Evolutionary conservation across 2,888 invertebrate species (phyloP).

Genomic region (Nymphalis urticae): DNA sequence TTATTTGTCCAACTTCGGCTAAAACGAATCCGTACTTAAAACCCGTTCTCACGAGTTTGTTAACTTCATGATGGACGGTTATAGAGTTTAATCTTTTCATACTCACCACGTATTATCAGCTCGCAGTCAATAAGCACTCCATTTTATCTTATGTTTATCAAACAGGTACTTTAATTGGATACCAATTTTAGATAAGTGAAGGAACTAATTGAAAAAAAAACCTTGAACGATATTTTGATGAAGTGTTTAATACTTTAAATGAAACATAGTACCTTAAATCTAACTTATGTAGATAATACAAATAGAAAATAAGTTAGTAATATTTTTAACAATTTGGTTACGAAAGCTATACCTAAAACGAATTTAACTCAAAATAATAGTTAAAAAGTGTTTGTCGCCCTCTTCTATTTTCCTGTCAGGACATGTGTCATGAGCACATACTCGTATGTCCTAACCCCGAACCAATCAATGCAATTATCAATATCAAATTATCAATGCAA

Average conservation of each 20-base stretch:
- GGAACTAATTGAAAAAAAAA: slow-evolving; percentile 26
- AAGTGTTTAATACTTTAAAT: neutral
- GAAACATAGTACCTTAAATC: neutral
- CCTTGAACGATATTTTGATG: slow-evolving; percentile 2
- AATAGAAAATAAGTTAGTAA: too few relatives aligned
- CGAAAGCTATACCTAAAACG: too few relatives aligned
- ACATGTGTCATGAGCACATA: too few relatives aligned
- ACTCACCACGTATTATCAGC: slow-evolving; percentile 28
- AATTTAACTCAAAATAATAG: too few relatives aligned
- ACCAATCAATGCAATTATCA: too few relatives aligned
- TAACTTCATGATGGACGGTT: slow-evolving; percentile 11
- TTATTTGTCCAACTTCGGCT: slow-evolving; percentile 13
- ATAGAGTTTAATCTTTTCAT: slow-evolving; percentile 15
- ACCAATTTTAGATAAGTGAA: slow-evolving; percentile 27
- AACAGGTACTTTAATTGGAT: slow-evolving; percentile 32
- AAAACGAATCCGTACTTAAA: slow-evolving; percentile 15
- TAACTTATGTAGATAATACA: too few relatives aligned
- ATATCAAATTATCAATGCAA: too few relatives aligned
- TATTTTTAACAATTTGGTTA: neutral
- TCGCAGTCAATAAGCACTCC: slow-evolving; percentile 32
- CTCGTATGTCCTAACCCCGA: too few relatives aligned
- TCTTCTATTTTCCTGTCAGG: too few relatives aligned
- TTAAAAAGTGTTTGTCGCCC: too few relatives aligned
- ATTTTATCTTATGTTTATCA: slow-evolving; percentile 32
- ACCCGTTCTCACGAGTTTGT: slow-evolving; percentile 17